Evolutionary conservation across 2,113 vertebrate species (phyloP).

Genomic region (Ictalurus punctatus): DNA sequence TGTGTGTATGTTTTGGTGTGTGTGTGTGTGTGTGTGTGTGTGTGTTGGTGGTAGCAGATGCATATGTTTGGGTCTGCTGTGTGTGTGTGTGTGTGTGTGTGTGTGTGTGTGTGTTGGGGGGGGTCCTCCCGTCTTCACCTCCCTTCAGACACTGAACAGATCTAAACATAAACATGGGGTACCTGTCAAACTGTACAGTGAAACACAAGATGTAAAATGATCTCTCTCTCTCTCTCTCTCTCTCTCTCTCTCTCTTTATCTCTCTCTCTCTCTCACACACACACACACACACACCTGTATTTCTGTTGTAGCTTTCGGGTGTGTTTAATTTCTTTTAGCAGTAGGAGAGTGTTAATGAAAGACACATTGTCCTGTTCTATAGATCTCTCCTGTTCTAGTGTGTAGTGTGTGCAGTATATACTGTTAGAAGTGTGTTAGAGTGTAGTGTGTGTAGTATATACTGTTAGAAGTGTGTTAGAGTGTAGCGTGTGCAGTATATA

Average conservation of each 20-base stretch:
- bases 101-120: too few relatives aligned
- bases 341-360: neutral
- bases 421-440: too few relatives aligned
- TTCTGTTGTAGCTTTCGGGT: neutral
- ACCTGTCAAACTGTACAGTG: neutral
- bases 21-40: neutral
- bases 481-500: too few relatives aligned
- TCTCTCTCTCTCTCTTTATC: neutral
- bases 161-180: neutral
- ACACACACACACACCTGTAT: neutral
- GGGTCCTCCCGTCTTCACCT: neutral
- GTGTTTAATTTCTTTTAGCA: neutral
- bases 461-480: too few relatives aligned
- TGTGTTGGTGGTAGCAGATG: too few relatives aligned
- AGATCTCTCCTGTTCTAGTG: neutral
- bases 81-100: too few relatives aligned
- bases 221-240: neutral
- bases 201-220: neutral
- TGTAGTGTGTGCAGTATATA: neutral
- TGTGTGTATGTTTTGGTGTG: neutral
- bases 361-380: neutral
- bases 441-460: too few relatives aligned
- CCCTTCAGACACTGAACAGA: neutral
- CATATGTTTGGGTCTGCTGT: too few relatives aligned
- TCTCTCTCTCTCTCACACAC: neutral